Base-by-base conservation (phyloP, 2,113 vertebrate species). In the Cryptotis parvus region DNA sequence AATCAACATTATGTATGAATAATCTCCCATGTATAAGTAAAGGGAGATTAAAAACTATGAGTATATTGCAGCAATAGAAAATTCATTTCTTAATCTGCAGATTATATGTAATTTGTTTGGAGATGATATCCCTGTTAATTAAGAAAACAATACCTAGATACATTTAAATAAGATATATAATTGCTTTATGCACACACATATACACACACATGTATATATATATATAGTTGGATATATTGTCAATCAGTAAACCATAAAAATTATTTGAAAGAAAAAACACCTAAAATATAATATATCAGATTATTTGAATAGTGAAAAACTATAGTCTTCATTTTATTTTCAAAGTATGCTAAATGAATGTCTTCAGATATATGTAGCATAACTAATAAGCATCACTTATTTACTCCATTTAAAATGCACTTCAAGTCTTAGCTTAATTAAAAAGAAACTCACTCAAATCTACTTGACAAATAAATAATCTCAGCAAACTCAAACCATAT, bases 401-500 rank as follows among this genome's bases (percentile, higher is more conserved):
- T 77, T 72, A 80, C 16, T n/a, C 73, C 22, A 49, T 52, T 87
- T 24, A 93, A 89, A 24, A 11, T 69, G 39, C 6, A 49, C 55
- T 84, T 89, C 39, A 87, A 65, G 65, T 66, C 18, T 58, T 58
- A 80, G 9, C 22, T 91, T 39, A 49, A 15, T 63, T 82, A 29
- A 43, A 87, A 76, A 73, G 27, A 49, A 49, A 3, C 22, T 58
- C 52, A 26, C 33, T 58, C 2, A 91, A 76, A 87, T 77, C 22
- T 84, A 89, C 73, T 37, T 58, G 24, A 45, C 78, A 93, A 52
- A 73, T 65, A 90, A 74, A 73, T 65, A 90, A 74, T 4, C 18
- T 84, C 75, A 81, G 15, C 10, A 87, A 93, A 89, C 41, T 65
- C 63, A 63, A 73, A 45, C n/a, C 15, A n/a, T 6, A 37, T 79